phyloP scores from a whole-genome alignment of 2,888 invertebrate species.

The Strigamia maritima region DNA sequence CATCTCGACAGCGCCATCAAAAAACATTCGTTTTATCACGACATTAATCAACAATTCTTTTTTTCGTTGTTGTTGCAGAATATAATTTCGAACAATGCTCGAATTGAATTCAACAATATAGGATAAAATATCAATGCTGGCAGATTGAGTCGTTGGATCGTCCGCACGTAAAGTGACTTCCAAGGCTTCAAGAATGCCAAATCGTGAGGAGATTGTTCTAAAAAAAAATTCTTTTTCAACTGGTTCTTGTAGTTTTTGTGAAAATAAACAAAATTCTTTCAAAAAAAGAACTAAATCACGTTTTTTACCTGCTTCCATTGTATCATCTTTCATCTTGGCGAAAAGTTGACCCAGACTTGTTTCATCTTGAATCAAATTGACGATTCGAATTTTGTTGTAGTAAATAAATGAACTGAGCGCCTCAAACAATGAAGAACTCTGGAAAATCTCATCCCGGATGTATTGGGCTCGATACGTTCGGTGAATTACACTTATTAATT shows the following conservation, averaged over 20 bases:
- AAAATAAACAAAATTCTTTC: slow-evolving; percentile 98
- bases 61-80: slow-evolving; percentile 76
- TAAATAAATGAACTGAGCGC: slow-evolving; percentile 98
- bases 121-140: slow-evolving; percentile 95
- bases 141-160: slow-evolving; percentile 89
- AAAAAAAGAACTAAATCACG: slow-evolving; percentile 94
- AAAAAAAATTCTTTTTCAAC: slow-evolving; percentile 96
- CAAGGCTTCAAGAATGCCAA: slow-evolving; percentile 82
- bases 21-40: slow-evolving; percentile 96
- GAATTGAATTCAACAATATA: slow-evolving; percentile 98
- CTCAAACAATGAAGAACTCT: slow-evolving; percentile 98
- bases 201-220: slow-evolving; percentile 67
- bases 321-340: slow-evolving; percentile 83
- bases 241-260: slow-evolving; percentile 96
- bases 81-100: slow-evolving; percentile 93
- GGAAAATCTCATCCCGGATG: slow-evolving; percentile 94
- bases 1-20: slow-evolving; percentile 96
- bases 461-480: slow-evolving; percentile 99
- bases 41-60: slow-evolving; percentile 86
- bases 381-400: slow-evolving; percentile 99
- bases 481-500: slow-evolving; percentile 95
- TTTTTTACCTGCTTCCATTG: slow-evolving; percentile 77
- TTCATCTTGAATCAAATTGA: slow-evolving; percentile 91
- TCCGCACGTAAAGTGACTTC: slow-evolving; percentile 88
- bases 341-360: slow-evolving; percentile 93